phyloP scores from a whole-genome alignment of 37 sponge, comb jelly and placozoan genomes.

The Hexactinellida sp. region DNA sequence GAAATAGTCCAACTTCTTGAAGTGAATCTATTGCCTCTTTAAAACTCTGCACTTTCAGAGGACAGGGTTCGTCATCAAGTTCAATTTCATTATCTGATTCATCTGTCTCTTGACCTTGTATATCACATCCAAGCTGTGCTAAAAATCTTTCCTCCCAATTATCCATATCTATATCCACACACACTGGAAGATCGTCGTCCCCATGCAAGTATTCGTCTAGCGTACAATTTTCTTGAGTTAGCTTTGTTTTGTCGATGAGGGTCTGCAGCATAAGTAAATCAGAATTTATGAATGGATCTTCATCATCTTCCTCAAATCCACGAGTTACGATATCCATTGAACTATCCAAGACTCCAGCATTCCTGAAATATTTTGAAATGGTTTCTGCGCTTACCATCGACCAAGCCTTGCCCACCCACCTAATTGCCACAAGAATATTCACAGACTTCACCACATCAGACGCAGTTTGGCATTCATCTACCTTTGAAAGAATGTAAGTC shows the following conservation, averaged over 20 bases:
- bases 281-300: background rate
- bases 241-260: background rate
- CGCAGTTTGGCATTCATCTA: slow-evolving; percentile 21
- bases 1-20: background rate
- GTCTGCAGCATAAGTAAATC: background rate
- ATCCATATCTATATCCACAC: background rate
- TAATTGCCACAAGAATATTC: slow-evolving; percentile 34
- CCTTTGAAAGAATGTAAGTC: slow-evolving; percentile 24
- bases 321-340: background rate
- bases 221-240: background rate
- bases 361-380: slow-evolving; percentile 40
- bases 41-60: background rate
- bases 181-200: background rate
- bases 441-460: slow-evolving; percentile 40
- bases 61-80: background rate
- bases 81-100: background rate
- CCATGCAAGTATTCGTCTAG: background rate
- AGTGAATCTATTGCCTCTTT: background rate
- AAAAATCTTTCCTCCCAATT: background rate
- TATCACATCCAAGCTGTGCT: background rate
- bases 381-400: slow-evolving; percentile 22
- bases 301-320: background rate
- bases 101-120: background rate
- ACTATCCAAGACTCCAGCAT: slow-evolving; percentile 21
- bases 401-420: slow-evolving; percentile 51